Evolutionary conservation across 2,888 invertebrate genomes (phyloP).

Genomic region (Leptopterna dolabrata): DNA sequence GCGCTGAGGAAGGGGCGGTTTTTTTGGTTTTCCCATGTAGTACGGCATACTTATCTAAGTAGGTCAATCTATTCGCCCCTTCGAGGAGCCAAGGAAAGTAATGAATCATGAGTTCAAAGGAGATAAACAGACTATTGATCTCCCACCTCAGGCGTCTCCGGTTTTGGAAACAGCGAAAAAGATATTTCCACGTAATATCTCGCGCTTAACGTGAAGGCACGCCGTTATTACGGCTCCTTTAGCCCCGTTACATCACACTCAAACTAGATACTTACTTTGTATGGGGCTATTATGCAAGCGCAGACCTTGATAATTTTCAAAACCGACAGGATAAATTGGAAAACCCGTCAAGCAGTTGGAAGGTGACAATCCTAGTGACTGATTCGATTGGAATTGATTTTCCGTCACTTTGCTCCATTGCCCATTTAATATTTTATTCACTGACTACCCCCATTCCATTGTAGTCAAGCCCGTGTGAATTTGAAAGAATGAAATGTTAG

Average conservation of each 20-base stretch:
- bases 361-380: too few species aligned
- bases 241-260: neutral
- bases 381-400: too few species aligned
- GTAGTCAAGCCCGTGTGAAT: too few species aligned
- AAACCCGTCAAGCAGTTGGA: too few species aligned
- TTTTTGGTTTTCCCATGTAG: neutral
- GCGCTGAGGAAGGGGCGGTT: neutral
- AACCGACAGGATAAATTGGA: too few species aligned
- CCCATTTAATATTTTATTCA: too few species aligned
- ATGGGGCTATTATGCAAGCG: neutral
- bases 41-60: neutral
- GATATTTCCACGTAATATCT: neutral
- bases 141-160: neutral
- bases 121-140: neutral
- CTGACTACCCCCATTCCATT: too few species aligned
- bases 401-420: too few species aligned
- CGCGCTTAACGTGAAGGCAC: neutral
- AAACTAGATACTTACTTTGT: neutral
- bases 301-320: neutral
- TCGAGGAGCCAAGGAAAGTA: neutral
- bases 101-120: neutral
- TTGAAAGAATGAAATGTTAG: too few species aligned
- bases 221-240: neutral
- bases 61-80: neutral
- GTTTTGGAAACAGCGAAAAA: neutral